Evolutionary conservation across 2,113 vertebrate species (phyloP), one percentile per base, ranked within the genome.

Genomic region (Trachemys scripta): DNA sequence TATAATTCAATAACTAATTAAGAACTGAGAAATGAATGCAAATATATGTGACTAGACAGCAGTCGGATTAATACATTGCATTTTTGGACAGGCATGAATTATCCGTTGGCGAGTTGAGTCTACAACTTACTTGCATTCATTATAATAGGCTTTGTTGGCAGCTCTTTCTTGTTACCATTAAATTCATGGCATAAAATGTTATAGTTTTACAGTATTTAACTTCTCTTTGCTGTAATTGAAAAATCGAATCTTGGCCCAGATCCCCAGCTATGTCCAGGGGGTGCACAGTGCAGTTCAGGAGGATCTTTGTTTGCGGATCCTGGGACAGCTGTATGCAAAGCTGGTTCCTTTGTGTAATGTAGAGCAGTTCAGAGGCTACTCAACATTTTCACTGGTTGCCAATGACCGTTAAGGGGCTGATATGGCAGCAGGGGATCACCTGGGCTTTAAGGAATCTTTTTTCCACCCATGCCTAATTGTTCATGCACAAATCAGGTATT

Each of bases 1-100:
- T 54, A 29, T 62, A 90, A 79, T 56, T 51, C 10, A n/a, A n/a
- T 27, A 53, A 87, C 87, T 80, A 93, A 94, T 82, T 82, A 80
- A 79, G n/a, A 62, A 91, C 49, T 5, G 82, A 91, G 80, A 51
- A 93, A 87, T 54, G 20, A 91, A 89, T 92, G 85, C 80, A 91
- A 79, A 92, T 87, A 45, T 11, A 20, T 62, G 29, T 47, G 51
- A 79, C 87, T 69, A 82, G 29, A 62, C 38, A 82, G 49, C 22
- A 83, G 12, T 45, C 59, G 13, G 51, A 80, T 83, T 88, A 86
- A 83, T 62, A 82, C 27, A 65, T 47, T 29, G 31, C 53, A 78
- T 4, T 50, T 83, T 20, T 72, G 25, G 69, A 62, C 87, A 83
- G 62, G 78, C 45, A 49, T 35, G 83, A 82, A 27, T 62, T 86